These are phyloP conservation scores for Lucifuga dentata DNA, from an alignment of 2,113 vertebrate genomes.

Conservation along the genomic window DNA sequence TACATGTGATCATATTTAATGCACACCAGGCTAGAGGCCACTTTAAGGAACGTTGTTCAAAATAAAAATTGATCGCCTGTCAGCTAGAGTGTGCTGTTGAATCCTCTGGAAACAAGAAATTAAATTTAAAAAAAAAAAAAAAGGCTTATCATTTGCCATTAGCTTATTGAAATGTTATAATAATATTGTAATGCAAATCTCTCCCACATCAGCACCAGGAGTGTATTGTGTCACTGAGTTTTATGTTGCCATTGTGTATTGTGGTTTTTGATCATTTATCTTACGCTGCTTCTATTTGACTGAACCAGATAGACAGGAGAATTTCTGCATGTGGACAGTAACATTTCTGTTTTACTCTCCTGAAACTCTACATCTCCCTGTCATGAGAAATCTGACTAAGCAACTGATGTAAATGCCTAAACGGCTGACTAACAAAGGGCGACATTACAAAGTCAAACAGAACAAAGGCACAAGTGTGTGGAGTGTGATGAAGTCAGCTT, in stretches of 20 bases:
- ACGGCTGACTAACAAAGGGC: background rate
- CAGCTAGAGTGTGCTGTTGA: background rate
- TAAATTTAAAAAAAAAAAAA: too few species aligned
- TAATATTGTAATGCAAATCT: too few species aligned
- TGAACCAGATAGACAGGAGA: too few species aligned
- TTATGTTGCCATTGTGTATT: background rate
- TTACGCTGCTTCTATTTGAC: too few species aligned
- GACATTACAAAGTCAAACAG: slow-evolving; percentile 16
- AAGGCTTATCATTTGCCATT: too few species aligned
- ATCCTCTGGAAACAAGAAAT: too few species aligned
- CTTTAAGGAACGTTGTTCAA: too few species aligned
- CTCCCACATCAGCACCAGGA: background rate
- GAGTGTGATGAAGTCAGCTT: background rate
- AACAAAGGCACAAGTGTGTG: slow-evolving; percentile 49
- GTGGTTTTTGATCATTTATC: background rate
- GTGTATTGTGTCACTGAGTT: background rate
- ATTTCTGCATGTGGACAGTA: too few species aligned
- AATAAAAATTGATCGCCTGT: too few species aligned
- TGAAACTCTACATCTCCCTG: too few species aligned
- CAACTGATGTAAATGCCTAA: background rate
- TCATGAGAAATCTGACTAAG: background rate
- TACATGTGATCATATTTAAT: background rate
- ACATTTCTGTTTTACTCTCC: too few species aligned
- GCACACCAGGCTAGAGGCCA: background rate
- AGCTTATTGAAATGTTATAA: too few species aligned